A percentile compares a stretch with the other conserved stretches of the same genome.
Conservation (phyloP, 2,113 vertebrate species). For the Abramis brama region DNA sequence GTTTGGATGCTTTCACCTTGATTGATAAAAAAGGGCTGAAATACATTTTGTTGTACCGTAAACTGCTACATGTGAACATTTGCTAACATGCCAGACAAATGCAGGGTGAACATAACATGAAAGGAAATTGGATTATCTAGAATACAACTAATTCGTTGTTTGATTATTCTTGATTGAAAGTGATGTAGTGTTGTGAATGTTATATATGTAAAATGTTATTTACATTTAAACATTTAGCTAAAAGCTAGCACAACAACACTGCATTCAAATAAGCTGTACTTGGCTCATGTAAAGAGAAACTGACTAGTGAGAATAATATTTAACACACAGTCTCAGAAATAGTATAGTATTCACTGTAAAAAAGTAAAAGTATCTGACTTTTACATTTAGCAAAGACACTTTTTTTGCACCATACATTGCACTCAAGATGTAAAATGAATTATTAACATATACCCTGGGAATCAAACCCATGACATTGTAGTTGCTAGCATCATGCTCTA, state of each 20-base stretch:
- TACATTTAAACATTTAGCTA: neutral
- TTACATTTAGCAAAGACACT: neutral
- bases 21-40: conserved; percentile 55
- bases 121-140: neutral
- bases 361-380: neutral
- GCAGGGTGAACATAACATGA: neutral
- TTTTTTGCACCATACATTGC: neutral
- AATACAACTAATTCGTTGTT: neutral
- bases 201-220: neutral
- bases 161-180: neutral
- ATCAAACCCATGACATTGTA: neutral
- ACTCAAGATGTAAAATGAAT: neutral
- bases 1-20: conserved; percentile 52
- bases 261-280: neutral
- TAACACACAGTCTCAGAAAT: neutral
- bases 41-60: conserved; percentile 41
- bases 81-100: neutral
- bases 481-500: neutral
- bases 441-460: neutral
- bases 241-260: neutral
- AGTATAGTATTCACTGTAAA: neutral
- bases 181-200: neutral
- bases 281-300: neutral
- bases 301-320: neutral
- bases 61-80: conserved; percentile 11